Conservation (phyloP, 1,140 invertebrate species). For the Pogonus chalceus region DNA sequence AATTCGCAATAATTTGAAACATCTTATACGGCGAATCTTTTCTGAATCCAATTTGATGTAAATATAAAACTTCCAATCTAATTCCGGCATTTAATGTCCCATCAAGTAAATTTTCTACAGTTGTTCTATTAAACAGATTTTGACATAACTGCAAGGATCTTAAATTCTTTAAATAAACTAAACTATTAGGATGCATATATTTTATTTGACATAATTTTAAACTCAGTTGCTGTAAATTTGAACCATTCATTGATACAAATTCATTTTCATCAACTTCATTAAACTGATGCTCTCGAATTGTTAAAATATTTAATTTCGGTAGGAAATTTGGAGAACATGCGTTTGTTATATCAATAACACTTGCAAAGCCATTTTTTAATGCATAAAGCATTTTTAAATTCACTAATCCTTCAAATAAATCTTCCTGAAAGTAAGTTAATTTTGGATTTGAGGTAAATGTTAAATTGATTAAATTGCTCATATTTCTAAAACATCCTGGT, state of each 20-base stretch:
- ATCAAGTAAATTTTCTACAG: conserved; percentile 35
- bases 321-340: conserved; percentile 15
- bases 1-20: conserved; percentile 38
- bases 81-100: conserved; percentile 31
- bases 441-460: conserved; percentile 25
- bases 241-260: conserved; percentile 20
- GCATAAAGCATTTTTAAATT: conserved; percentile 22
- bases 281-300: conserved; percentile 24
- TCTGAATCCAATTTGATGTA: conserved; percentile 40
- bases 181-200: conserved; percentile 38
- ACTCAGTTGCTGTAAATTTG: conserved; percentile 30
- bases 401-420: conserved; percentile 23
- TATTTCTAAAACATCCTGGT: conserved; percentile 21
- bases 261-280: conserved; percentile 17
- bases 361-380: conserved; percentile 27
- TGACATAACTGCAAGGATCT: conserved; percentile 37
- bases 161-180: conserved; percentile 36
- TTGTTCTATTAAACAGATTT: conserved; percentile 35
- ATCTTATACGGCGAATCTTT: conserved; percentile 35
- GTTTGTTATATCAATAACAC: conserved; percentile 18
- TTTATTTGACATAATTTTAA: conserved; percentile 41
- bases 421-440: conserved; percentile 19
- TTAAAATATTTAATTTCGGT: conserved; percentile 19
- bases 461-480: conserved; percentile 23
- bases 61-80: conserved; percentile 35